A percentile compares a stretch with the other conserved stretches of the same genome.
Conservation (phyloP, 2,797 vertebrate genomes). For the Lutjanus argentimaculatus region DNA sequence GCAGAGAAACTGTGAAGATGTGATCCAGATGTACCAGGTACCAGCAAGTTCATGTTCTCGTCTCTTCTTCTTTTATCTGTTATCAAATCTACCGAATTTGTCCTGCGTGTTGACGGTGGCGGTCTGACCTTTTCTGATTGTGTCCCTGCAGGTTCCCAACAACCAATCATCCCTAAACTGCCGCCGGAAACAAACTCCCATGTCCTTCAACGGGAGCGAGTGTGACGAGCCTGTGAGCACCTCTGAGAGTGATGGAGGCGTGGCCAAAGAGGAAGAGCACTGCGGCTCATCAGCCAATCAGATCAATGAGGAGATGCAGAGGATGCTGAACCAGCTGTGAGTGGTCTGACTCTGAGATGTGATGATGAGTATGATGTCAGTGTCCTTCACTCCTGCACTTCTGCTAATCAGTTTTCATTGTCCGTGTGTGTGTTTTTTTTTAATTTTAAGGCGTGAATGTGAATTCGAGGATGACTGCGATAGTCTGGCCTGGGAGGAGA, state of each 20-base stretch:
- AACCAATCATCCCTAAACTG: constrained; percentile 90
- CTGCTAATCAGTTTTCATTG: background rate
- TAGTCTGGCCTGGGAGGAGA: constrained; percentile 98
- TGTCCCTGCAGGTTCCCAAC: constrained; percentile 90
- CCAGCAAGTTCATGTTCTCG: background rate
- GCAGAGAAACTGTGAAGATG: constrained; percentile 96
- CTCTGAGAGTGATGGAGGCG: constrained; percentile 91
- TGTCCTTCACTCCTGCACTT: background rate
- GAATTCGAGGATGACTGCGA: constrained; percentile 99
- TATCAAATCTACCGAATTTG: background rate
- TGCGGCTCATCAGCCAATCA: constrained; percentile 93
- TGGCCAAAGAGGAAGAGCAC: constrained; percentile 89
- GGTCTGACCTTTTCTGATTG: background rate
- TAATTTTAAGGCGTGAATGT: constrained; percentile 90
- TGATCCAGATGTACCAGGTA: constrained; percentile 97
- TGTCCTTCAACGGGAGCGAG: constrained; percentile 87
- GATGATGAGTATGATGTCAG: background rate
- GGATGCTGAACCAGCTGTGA: constrained; percentile 98
- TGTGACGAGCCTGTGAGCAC: constrained; percentile 92
- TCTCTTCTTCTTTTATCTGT: background rate
- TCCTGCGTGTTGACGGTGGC: background rate
- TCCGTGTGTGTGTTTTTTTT: background rate
- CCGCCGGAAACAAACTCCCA: constrained; percentile 87
- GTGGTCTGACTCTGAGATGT: constrained; percentile 60
- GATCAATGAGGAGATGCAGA: constrained; percentile 99